Evolutionary conservation across 2,888 invertebrate genomes (phyloP).

Genomic region (Drosophila robusta): DNA sequence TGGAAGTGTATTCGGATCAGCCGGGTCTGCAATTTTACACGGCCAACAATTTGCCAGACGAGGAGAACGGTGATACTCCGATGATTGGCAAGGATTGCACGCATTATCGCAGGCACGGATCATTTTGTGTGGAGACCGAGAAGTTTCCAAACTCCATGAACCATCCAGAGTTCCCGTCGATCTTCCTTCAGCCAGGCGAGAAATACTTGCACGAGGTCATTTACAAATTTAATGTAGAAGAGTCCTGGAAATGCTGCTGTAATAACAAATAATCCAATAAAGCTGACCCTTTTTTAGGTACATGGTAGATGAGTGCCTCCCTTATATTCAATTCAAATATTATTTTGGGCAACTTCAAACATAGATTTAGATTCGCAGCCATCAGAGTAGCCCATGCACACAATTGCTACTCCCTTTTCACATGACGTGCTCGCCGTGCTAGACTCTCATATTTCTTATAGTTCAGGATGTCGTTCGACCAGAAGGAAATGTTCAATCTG

Average conservation of each 20-base stretch:
- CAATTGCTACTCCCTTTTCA: not conserved
- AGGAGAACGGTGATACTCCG: conserved; percentile 85
- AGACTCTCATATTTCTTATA: not conserved
- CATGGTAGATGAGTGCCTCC: too few species aligned
- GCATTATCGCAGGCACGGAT: conserved; percentile 90
- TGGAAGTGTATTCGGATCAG: conserved; percentile 94
- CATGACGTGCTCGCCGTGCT: not conserved
- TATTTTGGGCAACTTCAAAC: not conserved
- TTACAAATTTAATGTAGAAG: conserved; percentile 62
- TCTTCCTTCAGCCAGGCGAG: conserved; percentile 90
- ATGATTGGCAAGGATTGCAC: conserved; percentile 90
- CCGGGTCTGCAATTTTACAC: conserved; percentile 97
- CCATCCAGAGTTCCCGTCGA: conserved; percentile 90
- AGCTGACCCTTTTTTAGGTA: conserved; percentile 23
- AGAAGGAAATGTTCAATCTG: conserved; percentile 59
- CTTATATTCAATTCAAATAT: too few species aligned
- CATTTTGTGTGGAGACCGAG: conserved; percentile 95
- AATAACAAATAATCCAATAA: conserved; percentile 40
- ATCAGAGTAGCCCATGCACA: conserved; percentile 17
- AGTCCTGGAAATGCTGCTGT: conserved; percentile 67
- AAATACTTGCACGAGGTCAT: conserved; percentile 69
- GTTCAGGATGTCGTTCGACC: conserved; percentile 67
- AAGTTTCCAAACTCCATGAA: conserved; percentile 96
- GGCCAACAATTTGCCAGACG: conserved; percentile 90
- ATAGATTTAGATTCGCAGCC: not conserved